These are phyloP conservation scores for Apis cerana DNA, from an alignment of 1,140 invertebrate species.

Conservation along the genomic window DNA sequence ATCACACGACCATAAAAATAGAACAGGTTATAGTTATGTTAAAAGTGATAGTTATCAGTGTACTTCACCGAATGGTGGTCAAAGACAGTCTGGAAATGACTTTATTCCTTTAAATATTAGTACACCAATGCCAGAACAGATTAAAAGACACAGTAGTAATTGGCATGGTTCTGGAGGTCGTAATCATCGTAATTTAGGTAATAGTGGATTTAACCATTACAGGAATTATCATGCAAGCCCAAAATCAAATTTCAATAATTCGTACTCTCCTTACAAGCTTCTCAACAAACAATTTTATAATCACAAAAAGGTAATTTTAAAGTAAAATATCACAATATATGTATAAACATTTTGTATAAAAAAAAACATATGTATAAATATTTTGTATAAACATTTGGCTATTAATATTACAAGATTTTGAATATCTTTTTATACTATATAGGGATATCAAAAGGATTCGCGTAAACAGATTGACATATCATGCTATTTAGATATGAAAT, in stretches of 20 bases:
- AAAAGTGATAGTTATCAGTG: conserved; percentile 39
- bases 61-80: conserved; percentile 29
- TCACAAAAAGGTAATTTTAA: conserved; percentile 52
- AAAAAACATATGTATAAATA: too few species aligned
- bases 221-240: conserved; percentile 43
- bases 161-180: conserved; percentile 33
- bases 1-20: conserved; percentile 33
- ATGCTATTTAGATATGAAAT: conserved; percentile 61
- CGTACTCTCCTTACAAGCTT: conserved; percentile 54
- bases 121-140: conserved; percentile 43
- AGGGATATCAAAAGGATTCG: conserved; percentile 52
- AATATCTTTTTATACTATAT: conserved; percentile 25
- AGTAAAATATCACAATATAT: too few species aligned
- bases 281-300: conserved; percentile 35
- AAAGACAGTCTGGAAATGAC: conserved; percentile 45
- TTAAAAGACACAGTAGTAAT: conserved; percentile 37
- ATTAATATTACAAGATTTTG: neutral
- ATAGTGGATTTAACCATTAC: conserved; percentile 49
- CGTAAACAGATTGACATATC: conserved; percentile 54
- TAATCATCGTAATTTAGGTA: conserved; percentile 45
- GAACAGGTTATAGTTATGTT: conserved; percentile 53
- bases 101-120: conserved; percentile 69
- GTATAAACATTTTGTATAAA: neutral
- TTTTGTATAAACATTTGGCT: neutral
- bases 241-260: conserved; percentile 46